Base-by-base conservation (phyloP, 2,113 vertebrate genomes). In the Bos indicus region DNA sequence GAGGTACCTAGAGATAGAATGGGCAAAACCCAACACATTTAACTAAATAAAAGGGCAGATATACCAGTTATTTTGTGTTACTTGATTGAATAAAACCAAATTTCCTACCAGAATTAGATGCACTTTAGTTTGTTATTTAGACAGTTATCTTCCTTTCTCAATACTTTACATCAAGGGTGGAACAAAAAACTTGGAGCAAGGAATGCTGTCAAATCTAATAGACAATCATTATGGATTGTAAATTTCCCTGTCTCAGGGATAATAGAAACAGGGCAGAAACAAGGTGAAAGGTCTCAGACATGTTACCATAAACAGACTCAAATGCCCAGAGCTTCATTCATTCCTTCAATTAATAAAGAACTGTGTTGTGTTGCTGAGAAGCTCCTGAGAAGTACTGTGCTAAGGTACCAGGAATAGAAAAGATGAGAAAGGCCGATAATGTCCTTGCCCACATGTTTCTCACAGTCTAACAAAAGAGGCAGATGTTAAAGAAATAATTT, bases 41-140 rank as follows among this genome's bases (percentile, higher is more conserved):
- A 82, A 15, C n/a, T 57, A 87, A 88, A 59, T 90, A 25, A 94
- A 78, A 92, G 2, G 15, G 26, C 1, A 57, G 17, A 36, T 23
- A 52, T 7, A 6, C 2, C 36, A 80, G 64, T 28, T 93, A 88
- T 60, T 97, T 95, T 46, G 14, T 57, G 40, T 83, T 85, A 62
- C 30, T 87, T 77, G n/a, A 88, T n/a, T 71, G 82, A 96, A 91
- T n/a, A 78, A 97, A 96, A 87, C 25, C 30, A 88, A 40, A 9
- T 25, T 26, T 43, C 6, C 8, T 9, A 6, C 14, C 30, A 40
- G 81, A 87, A 88, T 3, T 25, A 43, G 10, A 25, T 81, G 64
- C 36, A 40, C 15, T 92, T 62, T 77, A 59, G 15, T 40, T 92
- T 54, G 28, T 88, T 56, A 84, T 67, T 90, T 92, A 60, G 14